Evolutionary conservation across 2,888 invertebrate species (phyloP), one percentile per base, ranked within the genome.

Genomic region (Trilocha varians): DNA sequence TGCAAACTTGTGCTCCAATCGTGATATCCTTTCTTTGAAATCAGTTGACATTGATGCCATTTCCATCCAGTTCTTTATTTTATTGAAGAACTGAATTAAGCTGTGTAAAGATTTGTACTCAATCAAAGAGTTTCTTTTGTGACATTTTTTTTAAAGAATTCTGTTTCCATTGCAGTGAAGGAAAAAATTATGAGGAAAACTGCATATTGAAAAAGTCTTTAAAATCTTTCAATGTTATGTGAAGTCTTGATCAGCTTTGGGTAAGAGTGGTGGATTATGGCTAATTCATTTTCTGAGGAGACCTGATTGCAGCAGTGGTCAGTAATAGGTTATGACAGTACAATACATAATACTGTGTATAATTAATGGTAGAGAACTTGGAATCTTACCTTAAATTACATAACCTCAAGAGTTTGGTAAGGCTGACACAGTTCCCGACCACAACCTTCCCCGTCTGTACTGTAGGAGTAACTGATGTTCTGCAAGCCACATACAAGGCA

Each of bases 41-140:
- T 94, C 93, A 55, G 91, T 90, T 0, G 96, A 90, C 78, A 97
- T 89, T 50, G 92, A 91, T 1, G 96, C 93, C 96, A 99, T 97
- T 61, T 97, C 96, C 46, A 94, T 91, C 98, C 98, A 99, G 65
- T 93, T 93, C 68, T 95, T 93, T 63, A 97, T 96, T 85, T 98
- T 98, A 50, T 90, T 91, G 67, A 98, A 97, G 78, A 99, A 99
- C 62, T 98, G 94, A 47, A 94, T 93, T 47, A 98, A 87, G 66
- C 97, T 97, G 82, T 46, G 87, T 25, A 25, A 6, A 85, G 52
- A 54, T 50, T 32, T 13, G 41, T 41, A 14, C 38, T 15, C 4
- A 43, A 40, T 14, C 14, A 9, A 25, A 25, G 25, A n/a, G n/a
- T n/a, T n/a, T n/a, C n/a, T n/a, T n/a, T n/a, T n/a, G n/a, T n/a